Conservation (phyloP, 2,797 vertebrate genomes). For the Euphonia xanthogaster region DNA sequence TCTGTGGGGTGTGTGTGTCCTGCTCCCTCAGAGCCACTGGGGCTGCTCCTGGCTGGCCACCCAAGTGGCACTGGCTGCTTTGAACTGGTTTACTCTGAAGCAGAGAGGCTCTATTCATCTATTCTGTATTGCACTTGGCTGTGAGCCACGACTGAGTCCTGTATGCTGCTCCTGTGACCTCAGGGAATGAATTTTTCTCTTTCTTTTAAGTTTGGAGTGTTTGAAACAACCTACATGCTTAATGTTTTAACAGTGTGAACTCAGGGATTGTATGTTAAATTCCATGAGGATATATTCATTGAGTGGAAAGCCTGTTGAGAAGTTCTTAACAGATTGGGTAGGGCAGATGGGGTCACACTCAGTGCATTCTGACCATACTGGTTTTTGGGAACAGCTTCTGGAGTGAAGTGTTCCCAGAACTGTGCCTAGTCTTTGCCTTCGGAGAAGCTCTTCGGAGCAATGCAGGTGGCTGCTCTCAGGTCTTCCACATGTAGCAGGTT, state of each 20-base stretch:
- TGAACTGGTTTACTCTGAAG: neutral
- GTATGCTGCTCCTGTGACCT: neutral
- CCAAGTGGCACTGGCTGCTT: neutral
- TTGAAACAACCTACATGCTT: neutral
- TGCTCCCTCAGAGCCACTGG: rapidly evolving
- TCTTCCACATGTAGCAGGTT: rapidly evolving
- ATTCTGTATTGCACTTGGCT: neutral
- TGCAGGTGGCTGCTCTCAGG: rapidly evolving
- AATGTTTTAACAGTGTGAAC: neutral
- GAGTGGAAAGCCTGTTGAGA: neutral
- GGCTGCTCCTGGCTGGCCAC: neutral
- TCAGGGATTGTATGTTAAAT: neutral
- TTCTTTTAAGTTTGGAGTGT: neutral
- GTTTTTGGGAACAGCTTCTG: neutral
- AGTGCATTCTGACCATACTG: neutral
- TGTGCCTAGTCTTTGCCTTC: neutral
- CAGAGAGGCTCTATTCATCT: neutral
- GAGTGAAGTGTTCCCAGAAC: neutral
- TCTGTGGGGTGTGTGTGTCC: neutral
- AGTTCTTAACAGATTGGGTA: neutral
- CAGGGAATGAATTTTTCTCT: neutral
- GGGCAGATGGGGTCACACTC: neutral
- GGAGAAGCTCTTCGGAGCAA: neutral
- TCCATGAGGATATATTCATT: neutral
- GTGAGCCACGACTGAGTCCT: rapidly evolving